Evolutionary conservation across 2,113 vertebrate genomes (phyloP).

Genomic region (Apaloderma vittatum): DNA sequence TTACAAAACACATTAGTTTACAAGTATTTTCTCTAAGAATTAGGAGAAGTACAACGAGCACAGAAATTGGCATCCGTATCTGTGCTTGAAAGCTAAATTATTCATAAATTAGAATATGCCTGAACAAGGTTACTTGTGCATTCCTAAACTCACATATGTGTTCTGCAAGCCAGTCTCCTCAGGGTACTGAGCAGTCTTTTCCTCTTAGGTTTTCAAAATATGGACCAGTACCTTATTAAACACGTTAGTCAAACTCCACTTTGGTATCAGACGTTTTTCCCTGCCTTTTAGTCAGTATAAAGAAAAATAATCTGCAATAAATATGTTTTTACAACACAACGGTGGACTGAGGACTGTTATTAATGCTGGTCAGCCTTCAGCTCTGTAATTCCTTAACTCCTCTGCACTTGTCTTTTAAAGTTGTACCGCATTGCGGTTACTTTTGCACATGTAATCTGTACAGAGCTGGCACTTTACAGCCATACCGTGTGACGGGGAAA

Average conservation of each 20-base stretch:
- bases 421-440: not conserved
- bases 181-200: not conserved
- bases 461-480: not conserved
- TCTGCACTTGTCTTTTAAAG: not conserved
- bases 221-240: not conserved
- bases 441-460: rapidly evolving
- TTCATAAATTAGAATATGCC: not conserved
- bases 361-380: not conserved
- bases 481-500: rapidly evolving
- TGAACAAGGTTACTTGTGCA: no score
- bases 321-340: not conserved
- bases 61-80: not conserved
- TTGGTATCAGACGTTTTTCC: not conserved
- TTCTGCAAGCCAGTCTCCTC: not conserved
- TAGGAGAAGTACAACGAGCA: not conserved
- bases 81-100: not conserved
- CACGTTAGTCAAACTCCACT: not conserved
- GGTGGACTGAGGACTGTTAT: rapidly evolving
- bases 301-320: not conserved
- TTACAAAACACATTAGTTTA: not conserved
- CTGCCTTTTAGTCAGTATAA: not conserved
- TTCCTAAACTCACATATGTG: not conserved
- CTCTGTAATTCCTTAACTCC: not conserved
- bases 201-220: not conserved
- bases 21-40: not conserved